Conservation (phyloP, 2,797 vertebrate genomes). For the Epinephelus awoara region DNA sequence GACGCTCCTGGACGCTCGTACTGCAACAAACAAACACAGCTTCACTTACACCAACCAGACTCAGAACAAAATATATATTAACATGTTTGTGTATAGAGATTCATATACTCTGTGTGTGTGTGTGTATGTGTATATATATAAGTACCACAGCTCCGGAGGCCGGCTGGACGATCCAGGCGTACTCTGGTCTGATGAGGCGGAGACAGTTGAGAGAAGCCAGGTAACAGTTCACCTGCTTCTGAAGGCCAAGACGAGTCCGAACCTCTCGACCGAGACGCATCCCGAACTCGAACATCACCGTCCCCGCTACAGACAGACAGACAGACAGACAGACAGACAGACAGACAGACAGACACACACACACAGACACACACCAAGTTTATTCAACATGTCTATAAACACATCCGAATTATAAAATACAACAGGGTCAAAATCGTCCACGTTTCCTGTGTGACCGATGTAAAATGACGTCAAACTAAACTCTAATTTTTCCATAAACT, state of each 20-base stretch:
- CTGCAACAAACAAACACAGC: constrained; percentile 71
- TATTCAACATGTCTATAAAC: no score
- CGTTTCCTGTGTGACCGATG: no score
- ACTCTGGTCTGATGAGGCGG: constrained; percentile 92
- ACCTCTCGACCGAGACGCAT: constrained; percentile 95
- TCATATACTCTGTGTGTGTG: neutral
- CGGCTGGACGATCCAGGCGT: constrained; percentile 97
- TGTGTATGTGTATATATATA: neutral
- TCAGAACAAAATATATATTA: no score
- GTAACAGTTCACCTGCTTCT: constrained; percentile 96
- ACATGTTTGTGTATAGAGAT: neutral
- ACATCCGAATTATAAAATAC: no score
- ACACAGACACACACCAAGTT: neutral
- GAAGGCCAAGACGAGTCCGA: constrained; percentile 89
- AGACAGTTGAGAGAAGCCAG: constrained; percentile 94
- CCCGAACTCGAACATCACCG: constrained; percentile 96
- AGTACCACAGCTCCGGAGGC: constrained; percentile 88
- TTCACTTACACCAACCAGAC: neutral
- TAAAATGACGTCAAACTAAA: no score
- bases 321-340: constrained; percentile 2
- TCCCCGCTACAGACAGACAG: constrained; percentile 85
- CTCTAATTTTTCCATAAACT: no score
- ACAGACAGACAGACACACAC: constrained; percentile 4
- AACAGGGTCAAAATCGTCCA: no score
- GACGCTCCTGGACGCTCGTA: constrained; percentile 93